Percentiles rank a stretch among this genome's conserved stretches.
phyloP scores from a whole-genome alignment of 1,140 invertebrate genomes.

The Drosophila burlai region DNA sequence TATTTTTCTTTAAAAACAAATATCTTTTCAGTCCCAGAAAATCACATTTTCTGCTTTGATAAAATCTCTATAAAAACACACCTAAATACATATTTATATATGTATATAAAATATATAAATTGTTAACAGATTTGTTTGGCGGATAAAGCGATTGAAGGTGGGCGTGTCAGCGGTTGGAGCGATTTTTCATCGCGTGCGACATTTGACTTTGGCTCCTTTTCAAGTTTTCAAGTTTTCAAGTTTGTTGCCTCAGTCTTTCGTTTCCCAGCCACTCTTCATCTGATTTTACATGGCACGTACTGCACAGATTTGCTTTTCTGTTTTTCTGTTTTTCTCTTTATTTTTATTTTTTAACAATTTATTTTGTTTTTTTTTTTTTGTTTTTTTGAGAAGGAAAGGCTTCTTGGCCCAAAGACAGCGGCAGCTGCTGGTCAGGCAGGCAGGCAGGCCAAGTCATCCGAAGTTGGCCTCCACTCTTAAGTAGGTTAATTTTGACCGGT shows the following conservation, averaged over 20 bases:
- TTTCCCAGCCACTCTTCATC: constrained; percentile 36
- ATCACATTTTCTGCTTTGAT: not conserved
- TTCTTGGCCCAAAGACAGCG: constrained; percentile 39
- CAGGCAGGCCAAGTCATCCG: constrained; percentile 35
- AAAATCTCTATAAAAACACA: not conserved
- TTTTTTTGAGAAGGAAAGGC: constrained; percentile 57
- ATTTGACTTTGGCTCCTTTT: constrained; percentile 32
- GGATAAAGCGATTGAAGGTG: constrained; percentile 29
- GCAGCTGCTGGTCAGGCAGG: constrained; percentile 39
- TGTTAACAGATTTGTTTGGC: constrained; percentile 8
- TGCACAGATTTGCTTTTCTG: constrained; percentile 62
- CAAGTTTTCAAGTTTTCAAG: constrained; percentile 13
- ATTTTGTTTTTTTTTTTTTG: constrained; percentile 32
- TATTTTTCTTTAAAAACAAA: no score
- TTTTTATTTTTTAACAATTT: constrained; percentile 14
- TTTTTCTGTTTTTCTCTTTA: constrained; percentile 21
- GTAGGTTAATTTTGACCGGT: constrained; percentile 83
- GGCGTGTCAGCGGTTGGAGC: constrained; percentile 9
- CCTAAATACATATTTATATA: not conserved
- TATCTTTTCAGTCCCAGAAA: not conserved
- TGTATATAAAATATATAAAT: not conserved
- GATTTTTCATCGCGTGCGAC: constrained; percentile 42
- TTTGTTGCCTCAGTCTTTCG: constrained; percentile 15
- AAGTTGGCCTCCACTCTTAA: constrained; percentile 57
- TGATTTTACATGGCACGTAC: constrained; percentile 65